Base-by-base conservation (phyloP, 37 sponge, comb jelly and placozoan species). In the Ephydatia muelleri region DNA sequence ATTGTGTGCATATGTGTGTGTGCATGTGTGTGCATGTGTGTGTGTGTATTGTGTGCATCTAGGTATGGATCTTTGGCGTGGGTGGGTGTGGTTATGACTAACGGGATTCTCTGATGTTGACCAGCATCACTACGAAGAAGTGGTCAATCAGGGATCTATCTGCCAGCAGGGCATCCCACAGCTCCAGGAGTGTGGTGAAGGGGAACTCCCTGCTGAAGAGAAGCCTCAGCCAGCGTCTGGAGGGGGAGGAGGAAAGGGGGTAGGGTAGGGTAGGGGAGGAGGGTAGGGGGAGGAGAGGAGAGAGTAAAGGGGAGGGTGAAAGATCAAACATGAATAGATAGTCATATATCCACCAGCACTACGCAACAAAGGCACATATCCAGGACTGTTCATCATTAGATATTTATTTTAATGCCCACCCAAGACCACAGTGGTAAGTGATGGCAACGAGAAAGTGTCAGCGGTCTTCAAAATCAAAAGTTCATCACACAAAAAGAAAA, bases 161-260 rank as follows among this genome's bases (percentile, higher is more conserved):
- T 5, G 96, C 97, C 80, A 99, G 91, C 35, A 99, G 75, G 36
- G 94, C 97, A 87, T 99, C 99, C 99, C 99, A 99, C 32, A 99
- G 34, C 80, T 90, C 88, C 78, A 99, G 96, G 66, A 95, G 75
- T 29, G 70, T 88, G 0, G 88, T 82, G 32, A 99, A 84, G 73
- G 92, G 89, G 70, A 99, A 99, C 81, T 99, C 99, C 80, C 97
- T 89, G 73, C 97, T 93, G 83, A 97, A 99, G 72, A 99, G 74
- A 40, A 97, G 83, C 69, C 99, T 81, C 28, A 99, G 86, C 99
- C 99, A 99, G 0, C 97, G 96, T 80, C 98, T 97, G 28, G 68
- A 73, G 43, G 72, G 35, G 43, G 70, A 25, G 66, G 70, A 66
- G 79, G 39, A 57, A 47, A 22, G 35, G 30, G 65, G 49, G 29